A percentile compares a stretch with the other conserved stretches of the same genome.
Conservation (phyloP, 2,797 vertebrate species). For the Chelon auratus region DNA sequence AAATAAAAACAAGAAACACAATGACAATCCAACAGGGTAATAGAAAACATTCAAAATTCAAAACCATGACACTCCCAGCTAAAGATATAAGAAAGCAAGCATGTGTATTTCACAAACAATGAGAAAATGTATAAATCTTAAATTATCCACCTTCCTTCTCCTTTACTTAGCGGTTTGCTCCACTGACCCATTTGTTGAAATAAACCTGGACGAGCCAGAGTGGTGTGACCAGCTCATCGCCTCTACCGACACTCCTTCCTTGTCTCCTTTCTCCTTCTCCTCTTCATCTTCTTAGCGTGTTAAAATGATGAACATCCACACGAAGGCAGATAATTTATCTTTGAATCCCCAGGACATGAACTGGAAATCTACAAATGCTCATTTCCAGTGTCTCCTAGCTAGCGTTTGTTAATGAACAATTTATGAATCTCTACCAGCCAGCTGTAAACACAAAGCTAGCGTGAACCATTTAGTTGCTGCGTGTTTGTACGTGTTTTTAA, state of each 20-base stretch:
- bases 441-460: too few species aligned
- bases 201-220: conserved; percentile 61
- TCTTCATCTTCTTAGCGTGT: conserved; percentile 35
- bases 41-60: too few species aligned
- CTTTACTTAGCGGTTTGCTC: conserved; percentile 29
- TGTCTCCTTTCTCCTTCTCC: conserved; percentile 52
- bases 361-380: too few species aligned
- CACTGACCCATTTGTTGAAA: conserved; percentile 60
- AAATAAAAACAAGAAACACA: too few species aligned
- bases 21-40: too few species aligned
- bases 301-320: not conserved
- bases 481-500: too few species aligned
- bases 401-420: too few species aligned
- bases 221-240: conserved; percentile 44
- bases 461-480: too few species aligned
- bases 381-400: too few species aligned
- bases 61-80: not conserved
- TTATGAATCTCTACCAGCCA: too few species aligned
- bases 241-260: conserved; percentile 37
- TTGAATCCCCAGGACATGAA: too few species aligned
- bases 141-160: not conserved
- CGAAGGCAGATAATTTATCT: not conserved
- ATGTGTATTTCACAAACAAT: not conserved
- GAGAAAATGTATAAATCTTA: not conserved
- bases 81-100: too few species aligned